phyloP scores from a whole-genome alignment of 2,888 invertebrate species.

The Masnerella sp. region DNA sequence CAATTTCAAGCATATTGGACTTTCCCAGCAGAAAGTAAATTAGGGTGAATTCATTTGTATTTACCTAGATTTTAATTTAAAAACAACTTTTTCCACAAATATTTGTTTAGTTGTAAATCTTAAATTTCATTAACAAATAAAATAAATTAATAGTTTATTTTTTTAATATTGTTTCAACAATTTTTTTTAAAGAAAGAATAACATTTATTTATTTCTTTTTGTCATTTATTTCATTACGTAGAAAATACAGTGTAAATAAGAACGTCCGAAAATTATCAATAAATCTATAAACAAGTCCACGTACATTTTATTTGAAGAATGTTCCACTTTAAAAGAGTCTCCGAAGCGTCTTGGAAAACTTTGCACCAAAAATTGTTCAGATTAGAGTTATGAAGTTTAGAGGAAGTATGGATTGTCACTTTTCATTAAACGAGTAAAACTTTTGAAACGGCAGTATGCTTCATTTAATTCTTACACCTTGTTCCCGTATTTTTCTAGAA shows the following conservation, averaged over 20 bases:
- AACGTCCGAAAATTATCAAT: too few species aligned
- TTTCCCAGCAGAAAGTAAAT: not conserved
- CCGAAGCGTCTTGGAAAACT: constrained; percentile 21
- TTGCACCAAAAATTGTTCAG: constrained; percentile 15
- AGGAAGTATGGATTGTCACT: constrained; percentile 36
- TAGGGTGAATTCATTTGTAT: not conserved
- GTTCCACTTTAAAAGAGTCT: constrained; percentile 23
- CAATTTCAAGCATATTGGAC: not conserved
- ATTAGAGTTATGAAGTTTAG: constrained; percentile 40
- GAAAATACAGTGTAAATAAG: too few species aligned
- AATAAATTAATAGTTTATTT: too few species aligned
- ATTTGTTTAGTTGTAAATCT: not conserved
- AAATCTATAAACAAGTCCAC: too few species aligned
- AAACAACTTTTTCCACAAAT: not conserved
- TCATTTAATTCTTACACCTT: constrained; percentile 38
- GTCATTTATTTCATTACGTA: too few species aligned
- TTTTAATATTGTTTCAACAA: not conserved
- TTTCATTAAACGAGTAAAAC: constrained; percentile 36
- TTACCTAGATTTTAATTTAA: not conserved
- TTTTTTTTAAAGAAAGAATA: too few species aligned
- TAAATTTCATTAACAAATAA: too few species aligned
- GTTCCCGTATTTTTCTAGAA: constrained; percentile 29
- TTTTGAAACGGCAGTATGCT: constrained; percentile 28
- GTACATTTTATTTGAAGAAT: not conserved
- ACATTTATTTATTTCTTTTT: too few species aligned